Conservation (phyloP, 2,888 invertebrate genomes). For the Dolichopus griseipennis region DNA sequence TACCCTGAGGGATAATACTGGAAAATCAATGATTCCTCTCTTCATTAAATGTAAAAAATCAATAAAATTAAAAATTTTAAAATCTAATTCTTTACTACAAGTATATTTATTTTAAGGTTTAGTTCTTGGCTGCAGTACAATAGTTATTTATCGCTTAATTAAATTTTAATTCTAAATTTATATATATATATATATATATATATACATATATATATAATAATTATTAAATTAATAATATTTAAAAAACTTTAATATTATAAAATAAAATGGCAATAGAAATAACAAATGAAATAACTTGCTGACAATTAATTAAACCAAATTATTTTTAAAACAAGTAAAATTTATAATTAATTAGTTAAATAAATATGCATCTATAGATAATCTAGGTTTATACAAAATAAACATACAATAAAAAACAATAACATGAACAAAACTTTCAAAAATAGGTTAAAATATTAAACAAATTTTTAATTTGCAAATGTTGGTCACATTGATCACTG, state of each 20-base stretch:
- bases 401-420: background rate
- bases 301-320: background rate
- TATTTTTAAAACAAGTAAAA: background rate
- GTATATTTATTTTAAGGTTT: constrained; percentile 4
- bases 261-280: background rate
- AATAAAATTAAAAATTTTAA: no score
- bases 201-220: background rate
- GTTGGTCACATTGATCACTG: no score
- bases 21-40: no score
- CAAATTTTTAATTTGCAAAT: no score
- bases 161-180: background rate
- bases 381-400: background rate
- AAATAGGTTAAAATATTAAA: no score
- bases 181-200: background rate
- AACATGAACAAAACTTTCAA: no score
- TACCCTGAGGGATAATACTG: no score
- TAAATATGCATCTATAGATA: background rate
- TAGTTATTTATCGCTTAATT: constrained; percentile 1
- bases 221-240: background rate
- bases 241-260: background rate
- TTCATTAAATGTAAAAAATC: no score
- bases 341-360: background rate
- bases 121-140: constrained; percentile 6
- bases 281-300: background rate
- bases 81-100: constrained; percentile 1